Percentiles rank a stretch among this genome's conserved stretches.
Conservation (phyloP, 35 echinoderm and acorn worm genomes). For the Hemicentrotus pulcherrimus region DNA sequence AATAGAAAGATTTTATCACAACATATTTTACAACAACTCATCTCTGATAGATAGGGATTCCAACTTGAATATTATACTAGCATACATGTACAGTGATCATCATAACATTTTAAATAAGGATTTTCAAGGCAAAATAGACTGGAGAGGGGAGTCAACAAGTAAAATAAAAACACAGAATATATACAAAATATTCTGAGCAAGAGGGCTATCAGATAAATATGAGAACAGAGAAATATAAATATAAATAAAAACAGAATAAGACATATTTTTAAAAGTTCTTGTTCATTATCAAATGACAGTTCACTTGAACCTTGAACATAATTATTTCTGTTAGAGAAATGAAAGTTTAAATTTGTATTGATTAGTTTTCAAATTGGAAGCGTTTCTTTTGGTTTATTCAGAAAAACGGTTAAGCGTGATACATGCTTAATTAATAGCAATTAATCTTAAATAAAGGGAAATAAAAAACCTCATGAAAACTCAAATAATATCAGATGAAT, state of each 20-base stretch:
- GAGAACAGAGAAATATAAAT: background rate
- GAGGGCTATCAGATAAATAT: too few relatives aligned
- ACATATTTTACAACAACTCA: too few relatives aligned
- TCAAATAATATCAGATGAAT: background rate
- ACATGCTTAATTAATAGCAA: slow-evolving; percentile 11
- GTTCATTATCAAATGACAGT: background rate
- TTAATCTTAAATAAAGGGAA: background rate
- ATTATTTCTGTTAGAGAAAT: background rate
- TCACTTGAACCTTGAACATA: background rate
- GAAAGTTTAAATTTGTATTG: background rate
- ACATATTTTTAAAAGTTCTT: background rate
- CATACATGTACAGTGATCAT: too few relatives aligned
- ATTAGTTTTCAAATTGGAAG: background rate
- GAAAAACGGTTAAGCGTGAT: background rate
- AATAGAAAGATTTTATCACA: too few relatives aligned
- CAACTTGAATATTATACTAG: too few relatives aligned
- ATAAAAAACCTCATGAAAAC: background rate
- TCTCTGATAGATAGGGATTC: too few relatives aligned
- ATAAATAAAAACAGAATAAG: background rate
- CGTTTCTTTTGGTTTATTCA: background rate
- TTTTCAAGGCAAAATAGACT: too few relatives aligned
- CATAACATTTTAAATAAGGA: too few relatives aligned
- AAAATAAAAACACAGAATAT: too few relatives aligned
- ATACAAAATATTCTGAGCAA: too few relatives aligned
- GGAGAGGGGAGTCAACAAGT: too few relatives aligned